These are phyloP conservation scores for Ctenopoma multispine DNA, from an alignment of 2,797 vertebrate genomes.

Conservation along the genomic window DNA sequence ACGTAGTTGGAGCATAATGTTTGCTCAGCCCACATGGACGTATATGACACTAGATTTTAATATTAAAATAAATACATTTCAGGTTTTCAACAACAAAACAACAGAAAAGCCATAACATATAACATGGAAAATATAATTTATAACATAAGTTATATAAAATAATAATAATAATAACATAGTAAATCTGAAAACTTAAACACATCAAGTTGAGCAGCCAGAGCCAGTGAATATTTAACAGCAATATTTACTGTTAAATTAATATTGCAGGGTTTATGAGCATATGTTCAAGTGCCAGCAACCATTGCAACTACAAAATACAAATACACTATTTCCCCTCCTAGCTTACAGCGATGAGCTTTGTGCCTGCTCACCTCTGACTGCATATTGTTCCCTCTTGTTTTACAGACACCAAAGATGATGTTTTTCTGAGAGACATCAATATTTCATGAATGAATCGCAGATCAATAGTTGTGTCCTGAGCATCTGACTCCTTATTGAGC, in stretches of 20 bases:
- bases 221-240: no score
- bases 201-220: not conserved
- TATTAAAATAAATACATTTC: not conserved
- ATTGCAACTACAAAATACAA: no score
- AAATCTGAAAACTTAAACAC: not conserved
- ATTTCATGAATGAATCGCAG: slow-evolving; percentile 66
- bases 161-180: not conserved
- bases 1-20: not conserved
- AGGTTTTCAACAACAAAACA: not conserved
- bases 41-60: not conserved
- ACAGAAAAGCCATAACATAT: not conserved
- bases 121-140: no score
- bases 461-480: slow-evolving; percentile 66
- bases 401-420: slow-evolving; percentile 39
- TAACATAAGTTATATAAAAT: no score
- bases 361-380: slow-evolving; percentile 43
- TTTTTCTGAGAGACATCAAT: slow-evolving; percentile 63
- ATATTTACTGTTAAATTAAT: not conserved
- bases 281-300: no score
- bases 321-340: no score
- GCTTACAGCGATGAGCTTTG: not conserved
- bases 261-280: no score
- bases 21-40: not conserved
- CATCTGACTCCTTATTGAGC: slow-evolving; percentile 53
- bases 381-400: slow-evolving; percentile 25